phyloP scores from a whole-genome alignment of 2,113 vertebrate genomes.

The Phyllostomus hastatus region DNA sequence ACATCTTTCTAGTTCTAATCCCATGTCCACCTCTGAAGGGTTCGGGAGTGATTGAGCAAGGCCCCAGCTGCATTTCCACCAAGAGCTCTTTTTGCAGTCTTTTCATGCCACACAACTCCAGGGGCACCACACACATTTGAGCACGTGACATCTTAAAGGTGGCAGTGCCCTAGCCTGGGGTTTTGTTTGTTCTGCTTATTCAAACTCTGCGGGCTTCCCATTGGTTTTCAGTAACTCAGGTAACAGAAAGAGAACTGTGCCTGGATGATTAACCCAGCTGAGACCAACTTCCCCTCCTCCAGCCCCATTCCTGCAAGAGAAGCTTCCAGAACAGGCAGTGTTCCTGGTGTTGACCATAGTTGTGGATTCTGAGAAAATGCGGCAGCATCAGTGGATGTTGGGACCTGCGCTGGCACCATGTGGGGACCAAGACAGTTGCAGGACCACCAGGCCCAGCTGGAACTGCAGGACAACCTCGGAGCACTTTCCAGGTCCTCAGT shows the following conservation, averaged over 20 bases:
- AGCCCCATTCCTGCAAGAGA: accelerated
- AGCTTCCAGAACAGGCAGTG: neutral
- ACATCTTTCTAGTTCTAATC: neutral
- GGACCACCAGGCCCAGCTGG: neutral
- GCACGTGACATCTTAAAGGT: accelerated
- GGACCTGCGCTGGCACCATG: accelerated
- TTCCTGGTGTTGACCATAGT: accelerated
- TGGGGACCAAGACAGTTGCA: accelerated
- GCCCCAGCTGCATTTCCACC: neutral
- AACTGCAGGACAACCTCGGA: neutral
- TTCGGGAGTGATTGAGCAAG: neutral
- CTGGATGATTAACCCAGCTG: neutral
- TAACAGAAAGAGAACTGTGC: neutral
- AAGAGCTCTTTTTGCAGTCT: neutral
- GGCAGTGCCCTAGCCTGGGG: accelerated
- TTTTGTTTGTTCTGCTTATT: neutral
- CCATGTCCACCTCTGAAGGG: neutral
- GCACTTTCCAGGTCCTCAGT: neutral
- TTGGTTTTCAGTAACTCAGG: neutral
- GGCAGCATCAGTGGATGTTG: neutral
- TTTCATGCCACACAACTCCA: accelerated
- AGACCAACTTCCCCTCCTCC: neutral
- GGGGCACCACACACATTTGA: accelerated
- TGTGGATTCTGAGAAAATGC: neutral
- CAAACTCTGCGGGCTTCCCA: neutral